Base-by-base conservation (phyloP, 2,797 vertebrate species). In the Coluber constrictor region DNA sequence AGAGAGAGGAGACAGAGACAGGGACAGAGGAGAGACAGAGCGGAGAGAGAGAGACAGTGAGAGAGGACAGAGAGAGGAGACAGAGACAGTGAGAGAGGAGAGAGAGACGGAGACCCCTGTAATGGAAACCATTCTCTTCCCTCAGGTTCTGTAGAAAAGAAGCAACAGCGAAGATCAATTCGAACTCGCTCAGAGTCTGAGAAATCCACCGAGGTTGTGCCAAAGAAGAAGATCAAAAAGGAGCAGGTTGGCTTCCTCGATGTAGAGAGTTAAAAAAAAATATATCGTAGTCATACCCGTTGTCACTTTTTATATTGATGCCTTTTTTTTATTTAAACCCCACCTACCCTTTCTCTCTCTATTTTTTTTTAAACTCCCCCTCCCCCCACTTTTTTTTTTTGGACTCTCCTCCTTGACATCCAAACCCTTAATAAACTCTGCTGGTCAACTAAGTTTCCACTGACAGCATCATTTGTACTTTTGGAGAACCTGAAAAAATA, bases 211-310 rank as follows among this genome's bases (percentile, higher is more conserved):
- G 99, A 99, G 97, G 98, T 98, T 90, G 97, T 99, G 97, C 99
- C 99, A 94, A 99, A 99, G 98, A 99, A 99, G 98, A 99, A 99
- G 98, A 98, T 99, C 97, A 99, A 99, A 98, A 99, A 99, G 97
- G 99, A 99, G 97, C 99, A 99, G 99, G 99, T 99, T 98, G 98
- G 98, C 97, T 97, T 98, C 97, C 97, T 97, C 97, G 97, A 97
- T 97, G 97, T 98, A 98, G 97, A 98, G 97, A 98, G 97, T 98
- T 98, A 98, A 97, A 97, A 97, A 97, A 66, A 61, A 29, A 63
- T 97, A 95, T 97, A 94, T 96, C 89, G 96, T 97, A 92, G 97
- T 97, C 97, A 95, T 98, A 96, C 96, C 97, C 97, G 96, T 96
- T 96, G 96, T 97, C 96, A 97, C 96, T 97, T 86, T 66, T 97